Evolutionary conservation across 2,888 invertebrate genomes (phyloP).

Genomic region (Epinotia bilunana): DNA sequence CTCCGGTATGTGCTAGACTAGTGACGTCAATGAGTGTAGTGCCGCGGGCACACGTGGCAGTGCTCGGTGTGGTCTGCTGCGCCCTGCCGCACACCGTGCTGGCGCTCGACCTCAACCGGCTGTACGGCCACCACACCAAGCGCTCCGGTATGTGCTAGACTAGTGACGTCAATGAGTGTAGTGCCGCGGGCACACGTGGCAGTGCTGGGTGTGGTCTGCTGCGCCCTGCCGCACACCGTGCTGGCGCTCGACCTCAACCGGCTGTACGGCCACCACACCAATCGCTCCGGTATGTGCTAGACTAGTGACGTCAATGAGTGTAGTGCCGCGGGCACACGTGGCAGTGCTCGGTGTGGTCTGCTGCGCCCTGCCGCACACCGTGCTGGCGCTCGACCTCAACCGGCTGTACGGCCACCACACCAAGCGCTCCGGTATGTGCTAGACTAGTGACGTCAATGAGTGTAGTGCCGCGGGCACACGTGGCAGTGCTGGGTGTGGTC

Average conservation of each 20-base stretch:
- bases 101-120: slow-evolving; percentile 91
- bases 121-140: slow-evolving; percentile 91
- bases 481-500: slow-evolving; percentile 84
- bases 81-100: slow-evolving; percentile 87
- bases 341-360: slow-evolving; percentile 85
- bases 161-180: not conserved
- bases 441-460: not conserved
- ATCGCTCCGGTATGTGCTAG: slow-evolving; percentile 86
- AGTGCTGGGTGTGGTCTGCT: slow-evolving; percentile 85
- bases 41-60: slow-evolving; percentile 75
- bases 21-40: slow-evolving; percentile 39
- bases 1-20: slow-evolving; percentile 83
- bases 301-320: not conserved
- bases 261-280: slow-evolving; percentile 91
- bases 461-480: slow-evolving; percentile 66
- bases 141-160: slow-evolving; percentile 85
- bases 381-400: slow-evolving; percentile 91
- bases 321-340: slow-evolving; percentile 69
- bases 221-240: slow-evolving; percentile 87
- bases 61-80: slow-evolving; percentile 86
- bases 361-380: slow-evolving; percentile 87
- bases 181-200: slow-evolving; percentile 74
- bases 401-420: slow-evolving; percentile 91
- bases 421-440: slow-evolving; percentile 88
- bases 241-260: slow-evolving; percentile 91